These are phyloP conservation scores for Teleogryllus occipitalis DNA, from an alignment of 1,140 invertebrate genomes.

Conservation along the genomic window DNA sequence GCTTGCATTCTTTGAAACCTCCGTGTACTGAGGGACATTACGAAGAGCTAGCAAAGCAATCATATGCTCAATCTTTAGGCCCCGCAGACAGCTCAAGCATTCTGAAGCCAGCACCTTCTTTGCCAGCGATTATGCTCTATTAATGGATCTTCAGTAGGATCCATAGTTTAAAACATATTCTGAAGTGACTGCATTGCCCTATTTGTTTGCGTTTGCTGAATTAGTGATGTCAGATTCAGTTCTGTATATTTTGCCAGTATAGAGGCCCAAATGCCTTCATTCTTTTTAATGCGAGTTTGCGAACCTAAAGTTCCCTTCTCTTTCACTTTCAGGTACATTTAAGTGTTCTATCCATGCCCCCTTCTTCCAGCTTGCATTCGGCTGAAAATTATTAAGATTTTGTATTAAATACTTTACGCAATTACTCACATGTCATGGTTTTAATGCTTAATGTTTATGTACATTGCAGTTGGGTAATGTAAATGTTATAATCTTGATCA, in stretches of 20 bases:
- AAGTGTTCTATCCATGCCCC: neutral
- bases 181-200: neutral
- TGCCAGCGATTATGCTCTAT: neutral
- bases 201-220: neutral
- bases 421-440: too few species aligned
- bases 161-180: neutral
- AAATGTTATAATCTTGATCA: too few species aligned
- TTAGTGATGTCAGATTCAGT: neutral
- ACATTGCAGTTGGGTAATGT: too few species aligned
- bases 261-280: neutral
- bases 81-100: neutral
- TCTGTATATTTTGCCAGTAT: neutral
- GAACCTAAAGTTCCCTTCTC: neutral
- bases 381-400: neutral
- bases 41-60: neutral
- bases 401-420: neutral
- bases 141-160: too few species aligned
- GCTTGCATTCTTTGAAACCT: constrained; percentile 1
- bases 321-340: neutral
- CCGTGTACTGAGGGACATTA: neutral
- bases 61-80: neutral
- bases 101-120: neutral
- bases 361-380: neutral
- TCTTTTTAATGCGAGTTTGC: neutral
- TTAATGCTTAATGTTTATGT: too few species aligned